Evolutionary conservation across 1,140 invertebrate genomes (phyloP).

Genomic region (Drosophila gunungcola): DNA sequence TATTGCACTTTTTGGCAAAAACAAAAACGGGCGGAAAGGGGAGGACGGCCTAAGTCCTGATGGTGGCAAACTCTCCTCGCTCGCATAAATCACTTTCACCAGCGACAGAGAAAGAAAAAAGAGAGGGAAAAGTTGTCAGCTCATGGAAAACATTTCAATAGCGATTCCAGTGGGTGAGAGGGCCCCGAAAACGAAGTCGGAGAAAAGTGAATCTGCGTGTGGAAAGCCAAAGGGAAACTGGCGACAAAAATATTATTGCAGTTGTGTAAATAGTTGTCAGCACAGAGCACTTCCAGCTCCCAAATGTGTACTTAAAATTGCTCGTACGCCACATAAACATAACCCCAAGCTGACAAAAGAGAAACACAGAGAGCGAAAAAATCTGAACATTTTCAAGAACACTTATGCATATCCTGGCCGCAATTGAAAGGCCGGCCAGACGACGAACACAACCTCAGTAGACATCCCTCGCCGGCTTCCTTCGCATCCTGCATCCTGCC

Average conservation of each 20-base stretch:
- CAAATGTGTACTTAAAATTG: conserved; percentile 62
- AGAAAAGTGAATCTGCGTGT: conserved; percentile 59
- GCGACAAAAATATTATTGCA: conserved; percentile 80
- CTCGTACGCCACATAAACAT: conserved; percentile 71
- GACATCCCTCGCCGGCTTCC: conserved; percentile 11
- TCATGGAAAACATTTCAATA: conserved; percentile 69
- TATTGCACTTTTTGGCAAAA: conserved; percentile 77
- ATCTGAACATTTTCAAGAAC: conserved; percentile 61
- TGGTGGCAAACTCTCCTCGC: conserved; percentile 57
- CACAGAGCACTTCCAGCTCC: conserved; percentile 39
- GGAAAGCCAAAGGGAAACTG: conserved; percentile 33
- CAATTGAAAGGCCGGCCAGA: conserved; percentile 60
- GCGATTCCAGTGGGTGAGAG: conserved; percentile 6
- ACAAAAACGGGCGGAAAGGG: conserved; percentile 43
- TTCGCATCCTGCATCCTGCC: conserved; percentile 8
- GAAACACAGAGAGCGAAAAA: conserved; percentile 34
- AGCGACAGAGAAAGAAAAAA: conserved; percentile 10
- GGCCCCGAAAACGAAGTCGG: conserved; percentile 9
- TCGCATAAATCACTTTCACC: conserved; percentile 77
- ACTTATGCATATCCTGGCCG: conserved; percentile 76
- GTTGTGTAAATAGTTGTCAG: conserved; percentile 74
- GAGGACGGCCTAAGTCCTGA: conserved; percentile 46
- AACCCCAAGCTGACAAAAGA: conserved; percentile 58
- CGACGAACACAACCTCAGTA: conserved; percentile 23
- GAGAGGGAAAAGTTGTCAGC: conserved; percentile 38